phyloP scores from a whole-genome alignment of 2,797 vertebrate species.

The Danionella dracula region DNA sequence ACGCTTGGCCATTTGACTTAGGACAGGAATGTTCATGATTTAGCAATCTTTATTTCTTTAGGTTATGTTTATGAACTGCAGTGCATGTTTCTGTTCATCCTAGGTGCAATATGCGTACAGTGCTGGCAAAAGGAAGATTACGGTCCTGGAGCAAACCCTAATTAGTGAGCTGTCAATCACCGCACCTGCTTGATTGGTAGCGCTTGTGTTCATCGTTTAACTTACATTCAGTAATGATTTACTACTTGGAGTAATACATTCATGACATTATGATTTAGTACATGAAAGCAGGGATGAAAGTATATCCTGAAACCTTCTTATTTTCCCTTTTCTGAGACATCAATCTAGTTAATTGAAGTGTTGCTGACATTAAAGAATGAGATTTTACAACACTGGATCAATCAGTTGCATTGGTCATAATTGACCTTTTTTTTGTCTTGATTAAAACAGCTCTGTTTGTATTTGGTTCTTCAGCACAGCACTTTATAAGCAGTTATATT shows the following conservation, averaged over 20 bases:
- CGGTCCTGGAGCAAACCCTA: slow-evolving; percentile 16
- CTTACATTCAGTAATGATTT: slow-evolving; percentile 7
- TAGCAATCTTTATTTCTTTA: no score
- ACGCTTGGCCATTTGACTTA: no score
- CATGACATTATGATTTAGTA: background rate
- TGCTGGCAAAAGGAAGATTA: background rate
- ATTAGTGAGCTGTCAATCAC: slow-evolving; percentile 24
- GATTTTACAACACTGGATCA: background rate
- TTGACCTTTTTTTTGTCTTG: background rate
- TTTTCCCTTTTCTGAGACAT: background rate
- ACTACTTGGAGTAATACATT: background rate
- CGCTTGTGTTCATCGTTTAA: background rate
- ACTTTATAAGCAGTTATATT: no score
- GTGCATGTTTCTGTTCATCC: background rate
- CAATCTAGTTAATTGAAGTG: background rate
- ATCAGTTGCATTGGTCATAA: background rate
- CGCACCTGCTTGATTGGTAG: slow-evolving; percentile 4
- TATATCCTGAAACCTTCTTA: background rate
- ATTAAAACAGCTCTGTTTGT: no score
- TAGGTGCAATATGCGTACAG: background rate
- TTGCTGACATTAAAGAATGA: background rate
- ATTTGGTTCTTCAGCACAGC: no score
- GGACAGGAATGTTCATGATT: no score
- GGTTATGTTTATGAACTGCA: background rate
- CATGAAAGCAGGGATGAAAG: background rate